Base-by-base conservation (phyloP, 2,113 vertebrate species). In the Stictonetta naevosa region DNA sequence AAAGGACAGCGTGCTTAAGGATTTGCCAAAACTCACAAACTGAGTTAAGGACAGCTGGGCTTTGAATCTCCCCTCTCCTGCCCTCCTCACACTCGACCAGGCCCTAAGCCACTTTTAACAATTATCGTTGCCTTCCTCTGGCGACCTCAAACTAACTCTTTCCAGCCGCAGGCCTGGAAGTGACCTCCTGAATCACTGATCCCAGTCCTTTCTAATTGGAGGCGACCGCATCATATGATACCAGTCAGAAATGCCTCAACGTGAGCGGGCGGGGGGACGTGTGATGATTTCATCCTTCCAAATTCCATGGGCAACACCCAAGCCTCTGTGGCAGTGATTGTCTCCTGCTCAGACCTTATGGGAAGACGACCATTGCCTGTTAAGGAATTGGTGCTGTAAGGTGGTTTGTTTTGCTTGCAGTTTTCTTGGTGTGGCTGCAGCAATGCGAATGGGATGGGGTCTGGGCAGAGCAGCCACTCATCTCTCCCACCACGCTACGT, bases 101-200 rank as follows among this genome's bases (percentile, higher is more conserved):
- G 26, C 73, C 64, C 86, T 73, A 26, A 92, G 62, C 53, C 66
- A 31, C 76, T 87, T 83, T 89, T 87, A 77, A 76, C 23, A 62
- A 58, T 58, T 76, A 87, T 22, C 3, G 0, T 66, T 95, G 83
- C 74, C 73, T 95, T 89, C 86, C 55, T 3, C 50, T 91, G 83
- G 71, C 48, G 88, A 66, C 74, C 44, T 94, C 86, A 76, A 71
- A 91, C 66, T 97, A 96, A 95, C 62, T 92, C 92, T 96, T 96
- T 96, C 96, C 95, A 72, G 58, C 71, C 84, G 40, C 44, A 87
- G 91, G 62, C 86, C 84, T 91, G n/a, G 71, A 93, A 83, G 28
- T 85, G 78, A 94, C 90, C 93, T 96, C 75, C 93, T 95, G 94
- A 97, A 93, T 96, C 96, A 97, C 82, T 38, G 50, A 69, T 94